Evolutionary conservation across 1,140 invertebrate species (phyloP).

Genomic region (Drosophila virilis): DNA sequence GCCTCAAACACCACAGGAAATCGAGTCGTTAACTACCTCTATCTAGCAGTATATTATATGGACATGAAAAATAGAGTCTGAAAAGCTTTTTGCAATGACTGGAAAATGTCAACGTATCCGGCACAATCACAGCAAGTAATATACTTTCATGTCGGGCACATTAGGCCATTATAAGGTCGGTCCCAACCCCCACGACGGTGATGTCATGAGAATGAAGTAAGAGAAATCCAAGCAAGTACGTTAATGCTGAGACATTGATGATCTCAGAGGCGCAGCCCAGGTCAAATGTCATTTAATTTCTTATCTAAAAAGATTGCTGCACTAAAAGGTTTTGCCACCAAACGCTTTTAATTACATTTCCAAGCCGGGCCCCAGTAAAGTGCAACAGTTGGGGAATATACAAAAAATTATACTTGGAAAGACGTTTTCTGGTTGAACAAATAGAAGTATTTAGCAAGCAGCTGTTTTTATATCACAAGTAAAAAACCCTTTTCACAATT

Average conservation of each 20-base stretch:
- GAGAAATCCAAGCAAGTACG: slow-evolving; percentile 44
- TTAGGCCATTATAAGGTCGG: slow-evolving; percentile 40
- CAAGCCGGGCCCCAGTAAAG: neutral
- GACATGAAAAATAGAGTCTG: slow-evolving; percentile 41
- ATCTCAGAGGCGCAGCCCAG: slow-evolving; percentile 58
- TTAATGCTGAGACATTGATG: slow-evolving; percentile 55
- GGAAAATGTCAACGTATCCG: slow-evolving; percentile 32
- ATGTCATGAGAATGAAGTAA: slow-evolving; percentile 63
- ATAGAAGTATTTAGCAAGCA: neutral
- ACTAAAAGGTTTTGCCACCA: slow-evolving; percentile 12
- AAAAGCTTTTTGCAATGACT: slow-evolving; percentile 56
- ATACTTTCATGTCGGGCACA: slow-evolving; percentile 62
- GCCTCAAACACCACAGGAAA: slow-evolving; percentile 1
- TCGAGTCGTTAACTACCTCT: slow-evolving; percentile 27
- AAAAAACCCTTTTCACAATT: neutral
- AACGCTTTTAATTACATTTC: neutral
- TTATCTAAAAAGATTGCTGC: slow-evolving; percentile 17
- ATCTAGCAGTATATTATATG: slow-evolving; percentile 35
- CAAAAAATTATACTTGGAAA: neutral
- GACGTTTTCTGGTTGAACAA: neutral
- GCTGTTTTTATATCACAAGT: neutral
- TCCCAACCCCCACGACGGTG: slow-evolving; percentile 34
- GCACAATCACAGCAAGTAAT: slow-evolving; percentile 53
- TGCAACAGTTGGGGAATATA: neutral
- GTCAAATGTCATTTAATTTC: slow-evolving; percentile 7